phyloP scores from a whole-genome alignment of 1,140 invertebrate genomes.

The Listronotus bonariensis region DNA sequence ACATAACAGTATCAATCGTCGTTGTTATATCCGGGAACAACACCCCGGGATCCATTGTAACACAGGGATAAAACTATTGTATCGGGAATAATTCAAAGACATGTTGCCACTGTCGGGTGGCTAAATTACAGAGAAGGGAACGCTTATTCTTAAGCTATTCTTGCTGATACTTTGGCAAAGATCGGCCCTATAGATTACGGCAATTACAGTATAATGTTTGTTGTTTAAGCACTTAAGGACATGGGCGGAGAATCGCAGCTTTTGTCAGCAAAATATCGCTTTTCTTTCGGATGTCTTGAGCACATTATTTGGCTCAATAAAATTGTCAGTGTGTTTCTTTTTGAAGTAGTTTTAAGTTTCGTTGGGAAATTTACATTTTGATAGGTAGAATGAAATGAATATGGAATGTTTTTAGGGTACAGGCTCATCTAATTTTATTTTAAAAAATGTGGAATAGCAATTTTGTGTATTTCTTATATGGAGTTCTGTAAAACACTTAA shows the following conservation, averaged over 20 bases:
- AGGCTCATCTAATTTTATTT: no score
- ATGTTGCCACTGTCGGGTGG: conserved; percentile 27
- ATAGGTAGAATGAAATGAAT: no score
- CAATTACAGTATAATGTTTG: conserved; percentile 36
- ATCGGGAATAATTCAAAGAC: conserved; percentile 22
- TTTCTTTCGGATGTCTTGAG: conserved; percentile 16
- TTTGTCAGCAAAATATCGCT: conserved; percentile 29
- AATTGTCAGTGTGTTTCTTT: conserved; percentile 6
- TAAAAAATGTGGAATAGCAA: no score
- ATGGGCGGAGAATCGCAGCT: conserved; percentile 27
- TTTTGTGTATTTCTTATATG: no score
- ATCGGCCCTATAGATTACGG: conserved; percentile 30
- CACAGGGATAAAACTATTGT: conserved; percentile 18
- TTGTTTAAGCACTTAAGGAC: conserved; percentile 26
- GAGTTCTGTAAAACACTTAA: no score
- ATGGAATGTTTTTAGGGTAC: no score
- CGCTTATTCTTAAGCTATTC: conserved; percentile 12
- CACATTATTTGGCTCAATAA: conserved; percentile 18
- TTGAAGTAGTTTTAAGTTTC: no score
- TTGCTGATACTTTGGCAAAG: conserved; percentile 14
- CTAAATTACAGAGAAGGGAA: conserved; percentile 27
- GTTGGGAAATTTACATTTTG: no score
- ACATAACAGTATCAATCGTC: conserved; percentile 17
- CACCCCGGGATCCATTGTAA: conserved; percentile 12
- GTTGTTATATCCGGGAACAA: conserved; percentile 28